A percentile compares a stretch with the other conserved stretches of the same genome.
These are phyloP conservation scores for Dasypus novemcinctus DNA, from an alignment of 2,113 vertebrate genomes.

Conservation along the genomic window DNA sequence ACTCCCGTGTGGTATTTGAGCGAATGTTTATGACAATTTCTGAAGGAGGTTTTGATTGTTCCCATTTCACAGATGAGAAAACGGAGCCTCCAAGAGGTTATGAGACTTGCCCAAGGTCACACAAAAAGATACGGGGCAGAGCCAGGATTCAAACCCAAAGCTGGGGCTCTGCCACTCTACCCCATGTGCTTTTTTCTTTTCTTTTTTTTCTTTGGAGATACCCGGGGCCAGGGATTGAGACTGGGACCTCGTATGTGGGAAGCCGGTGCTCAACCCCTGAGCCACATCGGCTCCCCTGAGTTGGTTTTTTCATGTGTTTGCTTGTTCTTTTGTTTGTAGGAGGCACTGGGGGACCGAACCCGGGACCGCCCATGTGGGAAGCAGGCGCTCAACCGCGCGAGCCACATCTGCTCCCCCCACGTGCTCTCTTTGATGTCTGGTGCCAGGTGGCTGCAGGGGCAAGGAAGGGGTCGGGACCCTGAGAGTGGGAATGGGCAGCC, in stretches of 20 bases:
- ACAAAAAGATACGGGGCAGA: neutral
- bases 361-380: too few species aligned
- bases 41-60: neutral
- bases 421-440: neutral
- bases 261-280: too few species aligned
- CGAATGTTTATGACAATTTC: neutral
- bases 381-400: too few species aligned
- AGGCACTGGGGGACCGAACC: too few species aligned
- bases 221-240: too few species aligned
- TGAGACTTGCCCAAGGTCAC: neutral
- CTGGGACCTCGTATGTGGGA: too few species aligned
- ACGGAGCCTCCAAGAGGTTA: neutral
- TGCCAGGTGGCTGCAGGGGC: neutral
- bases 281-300: too few species aligned
- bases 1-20: neutral
- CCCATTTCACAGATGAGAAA: neutral
- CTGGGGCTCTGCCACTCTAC: neutral
- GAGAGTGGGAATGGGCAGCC: neutral
- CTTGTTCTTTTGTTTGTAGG: too few species aligned
- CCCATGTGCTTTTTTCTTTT: neutral
- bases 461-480: neutral
- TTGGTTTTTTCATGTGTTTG: too few species aligned
- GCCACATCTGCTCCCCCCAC: neutral
- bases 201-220: too few species aligned
- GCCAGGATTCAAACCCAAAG: neutral